Percentiles rank a stretch among this genome's conserved stretches.
Conservation (phyloP, 2,888 invertebrate genomes). For the Tridacna gigas region DNA sequence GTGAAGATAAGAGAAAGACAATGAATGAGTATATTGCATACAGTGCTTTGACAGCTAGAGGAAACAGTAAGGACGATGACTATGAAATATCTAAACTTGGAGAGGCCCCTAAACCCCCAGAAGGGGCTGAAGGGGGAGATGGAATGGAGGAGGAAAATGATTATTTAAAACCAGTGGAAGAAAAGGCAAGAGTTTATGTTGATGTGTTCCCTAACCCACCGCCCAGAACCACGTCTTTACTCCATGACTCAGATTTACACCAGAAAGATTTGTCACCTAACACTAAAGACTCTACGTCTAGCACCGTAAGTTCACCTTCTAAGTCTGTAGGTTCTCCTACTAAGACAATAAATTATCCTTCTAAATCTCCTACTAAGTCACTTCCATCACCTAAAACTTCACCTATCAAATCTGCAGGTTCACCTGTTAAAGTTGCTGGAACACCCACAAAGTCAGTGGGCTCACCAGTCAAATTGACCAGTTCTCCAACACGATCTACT, state of each 20-base stretch:
- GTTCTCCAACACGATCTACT: constrained; percentile 17
- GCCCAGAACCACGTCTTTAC: constrained; percentile 50
- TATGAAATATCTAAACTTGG: constrained; percentile 62
- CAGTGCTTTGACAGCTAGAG: constrained; percentile 9
- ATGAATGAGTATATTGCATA: constrained; percentile 27
- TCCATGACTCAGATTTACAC: constrained; percentile 17
- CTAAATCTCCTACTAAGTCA: constrained; percentile 13
- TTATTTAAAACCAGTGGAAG: constrained; percentile 49
- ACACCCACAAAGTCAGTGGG: background rate
- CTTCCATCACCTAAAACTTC: constrained; percentile 24
- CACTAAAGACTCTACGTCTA: constrained; percentile 25
- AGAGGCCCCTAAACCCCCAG: constrained; percentile 58
- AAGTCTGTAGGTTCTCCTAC: constrained; percentile 5
- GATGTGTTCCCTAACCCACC: constrained; percentile 59
- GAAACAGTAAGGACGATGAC: constrained; percentile 41
- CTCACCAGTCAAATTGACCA: constrained; percentile 12
- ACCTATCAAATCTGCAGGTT: background rate
- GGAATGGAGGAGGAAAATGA: constrained; percentile 36
- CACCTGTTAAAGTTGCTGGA: background rate
- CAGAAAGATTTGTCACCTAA: constrained; percentile 10
- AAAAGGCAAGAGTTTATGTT: constrained; percentile 46
- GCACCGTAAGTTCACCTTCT: constrained; percentile 12
- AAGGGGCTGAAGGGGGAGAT: constrained; percentile 34
- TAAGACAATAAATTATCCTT: background rate
- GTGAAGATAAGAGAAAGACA: background rate